Evolutionary conservation across 2,888 invertebrate genomes (phyloP).

Genomic region (Machimus rusticus): DNA sequence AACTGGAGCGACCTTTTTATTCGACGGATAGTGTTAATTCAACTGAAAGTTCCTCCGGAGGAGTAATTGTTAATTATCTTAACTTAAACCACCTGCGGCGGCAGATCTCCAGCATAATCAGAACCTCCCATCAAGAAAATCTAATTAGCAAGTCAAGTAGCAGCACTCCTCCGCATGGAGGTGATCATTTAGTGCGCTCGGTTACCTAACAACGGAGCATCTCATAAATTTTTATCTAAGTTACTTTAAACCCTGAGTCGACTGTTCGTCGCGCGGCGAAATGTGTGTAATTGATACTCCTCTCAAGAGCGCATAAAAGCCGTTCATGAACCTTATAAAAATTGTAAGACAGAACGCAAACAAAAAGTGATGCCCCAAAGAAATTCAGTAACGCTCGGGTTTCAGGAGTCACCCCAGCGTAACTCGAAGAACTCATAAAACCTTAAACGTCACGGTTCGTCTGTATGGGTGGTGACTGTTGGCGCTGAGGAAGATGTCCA

Average conservation of each 20-base stretch:
- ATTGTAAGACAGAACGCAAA: not conserved
- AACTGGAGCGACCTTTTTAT: not conserved
- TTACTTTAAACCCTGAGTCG: not conserved
- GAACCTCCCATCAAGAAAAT: not conserved
- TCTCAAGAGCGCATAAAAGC: not conserved
- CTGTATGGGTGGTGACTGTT: not conserved
- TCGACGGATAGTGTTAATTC: not conserved
- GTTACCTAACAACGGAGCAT: conserved; percentile 2
- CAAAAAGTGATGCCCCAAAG: conserved; percentile 3
- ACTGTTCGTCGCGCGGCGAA: not conserved
- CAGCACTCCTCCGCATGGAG: not conserved
- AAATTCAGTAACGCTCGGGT: conserved; percentile 14
- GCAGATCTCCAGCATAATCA: not conserved
- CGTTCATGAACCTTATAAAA: conserved; percentile 17
- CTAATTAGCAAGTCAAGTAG: conserved; percentile 35
- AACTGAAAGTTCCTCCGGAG: not conserved
- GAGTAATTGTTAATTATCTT: not conserved
- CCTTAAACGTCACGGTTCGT: not conserved
- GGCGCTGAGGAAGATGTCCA: not conserved
- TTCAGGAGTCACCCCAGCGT: conserved; percentile 36
- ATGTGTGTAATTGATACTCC: conserved; percentile 12
- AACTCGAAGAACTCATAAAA: conserved; percentile 33
- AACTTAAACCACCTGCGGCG: not conserved
- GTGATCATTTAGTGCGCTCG: not conserved
- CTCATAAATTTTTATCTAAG: not conserved